Evolutionary conservation across 2,113 vertebrate genomes (phyloP), one percentile per base, ranked within the genome.

Genomic region (Paracanthobrama guichenoti): DNA sequence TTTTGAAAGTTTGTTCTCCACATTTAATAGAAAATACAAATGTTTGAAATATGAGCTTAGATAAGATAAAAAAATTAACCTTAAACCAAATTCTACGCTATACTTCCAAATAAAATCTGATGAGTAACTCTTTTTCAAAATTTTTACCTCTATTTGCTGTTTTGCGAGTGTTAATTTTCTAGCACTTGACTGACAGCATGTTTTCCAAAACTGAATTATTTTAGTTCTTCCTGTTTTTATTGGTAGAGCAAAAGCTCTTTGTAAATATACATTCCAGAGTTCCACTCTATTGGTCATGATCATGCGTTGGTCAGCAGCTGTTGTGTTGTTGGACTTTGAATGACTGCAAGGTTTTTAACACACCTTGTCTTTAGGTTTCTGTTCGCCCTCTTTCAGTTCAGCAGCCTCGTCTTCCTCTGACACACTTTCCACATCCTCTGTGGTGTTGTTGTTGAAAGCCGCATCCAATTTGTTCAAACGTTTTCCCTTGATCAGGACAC

Each of bases 341-440:
- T 60, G 66, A 26, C 35, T 50, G 59, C 2, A 35, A 0, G 5
- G 9, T 64, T 60, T 26, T 14, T n/a, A 79, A 57, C 85, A 11
- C 31, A 94, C 94, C 91, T 93, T 92, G n/a, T 83, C 0, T 87
- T 91, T 92, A 88, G 91, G 74, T 87, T 94, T 89, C 81, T 91
- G 86, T 90, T 89, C 92, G 4, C 93, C 91, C 71, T 81, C 96
- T 92, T 91, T 97, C 90, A 20, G 2, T 44, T 99, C 97, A 0
- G 95, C 96, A 0, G 97, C 96, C 89, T 99, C 98, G 0, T 99
- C 98, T 89, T 99, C 97, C 31, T 99, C 98, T 1, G 97, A 99
- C 80, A 99, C 97, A 0, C 94, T 94, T 3, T 92, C 95, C 3
- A 93, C 95, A 26, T 98, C 97, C 0, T 91, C 4, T 7, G 60